These are phyloP conservation scores for Xanthorhoe spadicearia DNA, from an alignment of 2,888 invertebrate species.

Conservation along the genomic window DNA sequence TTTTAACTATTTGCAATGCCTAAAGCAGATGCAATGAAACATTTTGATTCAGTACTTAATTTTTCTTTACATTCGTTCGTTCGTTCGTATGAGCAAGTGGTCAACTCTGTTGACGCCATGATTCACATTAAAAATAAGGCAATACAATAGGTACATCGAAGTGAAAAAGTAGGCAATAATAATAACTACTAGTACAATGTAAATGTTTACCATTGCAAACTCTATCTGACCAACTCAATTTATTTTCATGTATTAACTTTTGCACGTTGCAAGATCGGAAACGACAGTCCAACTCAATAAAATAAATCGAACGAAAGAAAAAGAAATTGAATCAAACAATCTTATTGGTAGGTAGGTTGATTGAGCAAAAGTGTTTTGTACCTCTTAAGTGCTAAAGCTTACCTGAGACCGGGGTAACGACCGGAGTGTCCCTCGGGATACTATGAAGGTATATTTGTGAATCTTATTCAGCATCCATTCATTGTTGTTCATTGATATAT, in stretches of 20 bases:
- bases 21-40: no score
- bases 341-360: slow-evolving; percentile 12
- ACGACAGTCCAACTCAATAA: background rate
- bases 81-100: no score
- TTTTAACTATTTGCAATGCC: no score
- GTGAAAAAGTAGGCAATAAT: no score
- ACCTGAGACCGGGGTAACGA: slow-evolving; percentile 22
- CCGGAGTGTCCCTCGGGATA: slow-evolving; percentile 10
- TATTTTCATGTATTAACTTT: background rate
- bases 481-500: slow-evolving; percentile 15
- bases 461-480: slow-evolving; percentile 18
- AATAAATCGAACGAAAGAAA: background rate
- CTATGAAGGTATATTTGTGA: slow-evolving; percentile 7
- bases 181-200: no score
- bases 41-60: no score
- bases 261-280: background rate
- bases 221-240: no score
- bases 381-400: slow-evolving; percentile 9
- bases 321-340: slow-evolving; percentile 6
- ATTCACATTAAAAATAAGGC: no score
- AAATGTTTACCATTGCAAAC: no score
- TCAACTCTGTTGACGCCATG: no score
- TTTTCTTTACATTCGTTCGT: no score
- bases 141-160: no score
- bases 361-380: slow-evolving; percentile 21